Evolutionary conservation across 2,797 vertebrate species (phyloP).

Genomic region (Avahi laniger): DNA sequence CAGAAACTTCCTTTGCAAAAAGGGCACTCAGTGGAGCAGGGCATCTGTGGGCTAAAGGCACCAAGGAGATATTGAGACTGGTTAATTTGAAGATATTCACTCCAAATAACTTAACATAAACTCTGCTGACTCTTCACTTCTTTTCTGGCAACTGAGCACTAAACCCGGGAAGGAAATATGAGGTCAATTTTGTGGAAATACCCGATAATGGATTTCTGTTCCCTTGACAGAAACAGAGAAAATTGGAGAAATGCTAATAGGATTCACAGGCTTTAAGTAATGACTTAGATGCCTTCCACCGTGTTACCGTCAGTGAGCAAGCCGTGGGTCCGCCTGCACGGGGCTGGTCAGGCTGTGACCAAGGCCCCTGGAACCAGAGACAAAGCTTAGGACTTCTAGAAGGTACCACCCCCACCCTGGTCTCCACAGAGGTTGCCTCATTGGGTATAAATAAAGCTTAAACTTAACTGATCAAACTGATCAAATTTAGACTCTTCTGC

Average conservation of each 20-base stretch:
- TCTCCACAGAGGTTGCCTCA: neutral
- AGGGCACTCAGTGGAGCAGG: fast-evolving
- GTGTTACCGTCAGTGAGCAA: neutral
- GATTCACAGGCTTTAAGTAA: neutral
- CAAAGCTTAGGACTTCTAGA: neutral
- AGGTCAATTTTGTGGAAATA: conserved; percentile 16
- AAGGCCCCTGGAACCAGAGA: neutral
- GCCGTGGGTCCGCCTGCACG: fast-evolving
- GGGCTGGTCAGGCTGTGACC: neutral
- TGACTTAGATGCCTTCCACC: neutral
- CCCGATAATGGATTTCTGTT: conserved; percentile 46
- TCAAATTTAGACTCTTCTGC: neutral
- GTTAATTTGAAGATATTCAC: neutral
- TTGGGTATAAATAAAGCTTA: neutral
- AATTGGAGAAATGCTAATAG: neutral
- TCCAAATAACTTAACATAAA: neutral
- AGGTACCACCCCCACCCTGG: neutral
- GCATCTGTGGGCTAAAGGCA: neutral
- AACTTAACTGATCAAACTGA: neutral
- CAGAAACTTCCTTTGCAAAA: neutral
- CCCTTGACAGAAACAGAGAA: conserved; percentile 27
- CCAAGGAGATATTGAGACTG: fast-evolving
- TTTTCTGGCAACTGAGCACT: neutral
- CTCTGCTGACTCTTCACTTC: neutral
- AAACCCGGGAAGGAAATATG: neutral